Percentiles rank a stretch among this genome's conserved stretches.
Conservation (phyloP, 2,797 vertebrate species). For the Ptychobarbus kaznakovi region DNA sequence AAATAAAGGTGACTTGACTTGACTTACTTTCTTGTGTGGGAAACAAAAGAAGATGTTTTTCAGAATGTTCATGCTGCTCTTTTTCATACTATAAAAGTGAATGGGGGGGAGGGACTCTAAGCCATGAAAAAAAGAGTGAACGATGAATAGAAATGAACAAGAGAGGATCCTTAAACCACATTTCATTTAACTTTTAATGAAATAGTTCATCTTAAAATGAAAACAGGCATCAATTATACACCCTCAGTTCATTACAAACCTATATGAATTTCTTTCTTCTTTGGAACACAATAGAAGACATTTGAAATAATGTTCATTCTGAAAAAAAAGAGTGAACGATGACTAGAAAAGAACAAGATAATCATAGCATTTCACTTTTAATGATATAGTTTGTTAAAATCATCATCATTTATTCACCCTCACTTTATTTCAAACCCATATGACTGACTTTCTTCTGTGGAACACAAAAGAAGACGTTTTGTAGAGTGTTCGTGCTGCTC, state of each 20-base stretch:
- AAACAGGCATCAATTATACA: neutral
- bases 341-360: no score
- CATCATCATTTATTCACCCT: no score
- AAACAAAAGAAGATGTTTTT: neutral
- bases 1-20: neutral
- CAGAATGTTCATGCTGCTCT: neutral
- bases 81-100: neutral
- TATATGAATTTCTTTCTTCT: neutral
- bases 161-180: neutral
- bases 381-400: no score
- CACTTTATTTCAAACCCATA: no score
- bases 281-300: neutral
- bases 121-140: neutral
- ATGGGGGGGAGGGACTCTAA: no score
- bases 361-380: no score
- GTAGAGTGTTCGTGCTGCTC: neutral
- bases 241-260: neutral
- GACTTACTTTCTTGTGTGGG: neutral
- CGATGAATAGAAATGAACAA: neutral
- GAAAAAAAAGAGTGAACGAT: no score
- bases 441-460: neutral
- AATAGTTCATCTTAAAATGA: neutral
- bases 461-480: neutral
- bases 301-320: neutral
- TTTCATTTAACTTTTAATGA: neutral